A percentile compares a stretch with the other conserved stretches of the same genome.
Evolutionary conservation across 37 sponge, comb jelly and placozoan genomes (phyloP).

Genomic region (Beroe ovata): DNA sequence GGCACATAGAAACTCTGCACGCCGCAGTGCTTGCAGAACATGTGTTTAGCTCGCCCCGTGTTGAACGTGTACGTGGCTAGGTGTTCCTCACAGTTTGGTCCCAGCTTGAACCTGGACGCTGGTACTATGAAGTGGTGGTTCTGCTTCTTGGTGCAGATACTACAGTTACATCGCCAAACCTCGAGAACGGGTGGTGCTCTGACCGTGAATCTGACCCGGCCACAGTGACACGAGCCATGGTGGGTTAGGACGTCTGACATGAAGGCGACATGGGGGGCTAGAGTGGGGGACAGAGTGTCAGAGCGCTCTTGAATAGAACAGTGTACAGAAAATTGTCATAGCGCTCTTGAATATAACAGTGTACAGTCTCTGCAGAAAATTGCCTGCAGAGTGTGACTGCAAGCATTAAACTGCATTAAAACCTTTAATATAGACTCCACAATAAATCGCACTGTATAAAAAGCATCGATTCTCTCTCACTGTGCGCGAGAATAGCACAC

Average conservation of each 20-base stretch:
- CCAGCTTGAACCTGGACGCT: conserved; percentile 75
- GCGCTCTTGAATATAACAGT: no score
- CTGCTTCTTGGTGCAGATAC: conserved; percentile 84
- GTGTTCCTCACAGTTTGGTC: conserved; percentile 72
- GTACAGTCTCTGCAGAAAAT: no score
- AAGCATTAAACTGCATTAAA: no score
- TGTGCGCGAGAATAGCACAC: no score
- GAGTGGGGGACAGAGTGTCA: background rate
- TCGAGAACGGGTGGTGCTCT: conserved; percentile 75
- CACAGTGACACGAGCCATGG: conserved; percentile 92
- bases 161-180: conserved; percentile 85
- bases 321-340: no score
- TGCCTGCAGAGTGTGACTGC: no score
- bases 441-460: no score
- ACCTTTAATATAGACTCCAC: no score
- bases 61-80: conserved; percentile 86
- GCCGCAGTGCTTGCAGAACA: conserved; percentile 86
- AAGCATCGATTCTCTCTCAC: no score
- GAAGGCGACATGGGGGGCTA: background rate
- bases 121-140: conserved; percentile 93
- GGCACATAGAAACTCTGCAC: conserved; percentile 97
- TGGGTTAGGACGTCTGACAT: conserved; percentile 68
- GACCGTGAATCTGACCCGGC: conserved; percentile 83
- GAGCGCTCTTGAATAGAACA: no score
- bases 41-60: conserved; percentile 90